Conservation (phyloP, 2,888 invertebrate species). For the Cryptus viduatorius region DNA sequence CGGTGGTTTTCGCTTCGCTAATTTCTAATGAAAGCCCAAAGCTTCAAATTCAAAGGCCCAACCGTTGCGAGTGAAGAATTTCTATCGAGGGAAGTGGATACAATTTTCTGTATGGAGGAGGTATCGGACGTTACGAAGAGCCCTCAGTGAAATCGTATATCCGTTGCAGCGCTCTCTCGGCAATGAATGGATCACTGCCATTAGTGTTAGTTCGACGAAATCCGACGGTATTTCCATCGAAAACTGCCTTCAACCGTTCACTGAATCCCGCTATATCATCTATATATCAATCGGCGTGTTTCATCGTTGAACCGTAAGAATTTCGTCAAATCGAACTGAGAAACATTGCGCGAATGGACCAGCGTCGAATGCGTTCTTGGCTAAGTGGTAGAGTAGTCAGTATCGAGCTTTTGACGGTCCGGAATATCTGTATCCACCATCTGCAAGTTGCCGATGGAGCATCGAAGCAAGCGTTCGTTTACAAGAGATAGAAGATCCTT, state of each 20-base stretch:
- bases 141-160: conserved; percentile 14
- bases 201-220: conserved; percentile 4
- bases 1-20: not conserved
- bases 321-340: conserved; percentile 1
- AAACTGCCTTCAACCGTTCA: not conserved
- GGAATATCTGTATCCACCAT: not conserved
- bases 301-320: conserved; percentile 24
- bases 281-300: conserved; percentile 3
- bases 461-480: not conserved
- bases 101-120: not conserved
- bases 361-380: not conserved
- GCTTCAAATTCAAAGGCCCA: not conserved
- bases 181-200: conserved; percentile 18
- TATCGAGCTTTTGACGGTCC: conserved; percentile 24
- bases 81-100: not conserved
- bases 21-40: not conserved
- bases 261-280: not conserved
- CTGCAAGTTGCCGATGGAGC: not conserved
- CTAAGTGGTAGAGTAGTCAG: not conserved
- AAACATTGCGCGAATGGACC: not conserved
- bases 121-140: not conserved
- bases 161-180: not conserved
- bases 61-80: not conserved
- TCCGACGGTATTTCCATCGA: not conserved
- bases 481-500: conserved; percentile 12